These are phyloP conservation scores for Parapsyche elsis DNA, from an alignment of 1,140 invertebrate species.

Conservation along the genomic window DNA sequence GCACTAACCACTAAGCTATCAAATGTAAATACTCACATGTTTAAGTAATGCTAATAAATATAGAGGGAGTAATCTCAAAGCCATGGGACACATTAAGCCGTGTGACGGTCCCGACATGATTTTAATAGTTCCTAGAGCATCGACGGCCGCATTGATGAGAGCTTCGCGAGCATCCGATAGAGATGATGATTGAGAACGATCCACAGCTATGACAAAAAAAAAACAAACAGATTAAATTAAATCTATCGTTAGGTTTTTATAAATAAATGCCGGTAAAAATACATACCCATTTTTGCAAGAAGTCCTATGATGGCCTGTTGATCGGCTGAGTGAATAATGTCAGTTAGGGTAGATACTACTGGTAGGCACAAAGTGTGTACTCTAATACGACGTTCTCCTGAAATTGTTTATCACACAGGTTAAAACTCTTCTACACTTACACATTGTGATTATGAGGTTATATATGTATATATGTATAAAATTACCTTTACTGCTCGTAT, in stretches of 20 bases:
- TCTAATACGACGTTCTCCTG: conserved; percentile 94
- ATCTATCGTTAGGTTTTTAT: not conserved
- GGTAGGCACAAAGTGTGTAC: conserved; percentile 98
- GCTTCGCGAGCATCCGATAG: conserved; percentile 95
- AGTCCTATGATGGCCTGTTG: conserved; percentile 94
- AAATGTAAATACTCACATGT: conserved; percentile 74
- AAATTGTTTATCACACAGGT: conserved; percentile 47
- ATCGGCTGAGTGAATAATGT: conserved; percentile 93
- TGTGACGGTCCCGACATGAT: conserved; percentile 69
- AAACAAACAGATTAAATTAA: not conserved
- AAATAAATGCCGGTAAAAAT: too few species aligned
- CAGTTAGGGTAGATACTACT: conserved; percentile 83
- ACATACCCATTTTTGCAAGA: conserved; percentile 93
- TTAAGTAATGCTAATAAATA: conserved; percentile 93
- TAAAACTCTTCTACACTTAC: too few species aligned
- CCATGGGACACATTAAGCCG: conserved; percentile 79
- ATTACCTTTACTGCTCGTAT: conserved; percentile 96
- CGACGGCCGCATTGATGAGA: conserved; percentile 93
- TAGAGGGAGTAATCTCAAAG: conserved; percentile 85
- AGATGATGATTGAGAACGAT: conserved; percentile 86
- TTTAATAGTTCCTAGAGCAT: conserved; percentile 88
- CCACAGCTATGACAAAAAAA: conserved; percentile 80
- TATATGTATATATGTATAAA: not conserved
- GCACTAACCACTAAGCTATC: too few species aligned
- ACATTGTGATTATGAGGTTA: too few species aligned